Evolutionary conservation across 2,797 vertebrate genomes (phyloP).

Genomic region (Pseudocheirus occidentalis): DNA sequence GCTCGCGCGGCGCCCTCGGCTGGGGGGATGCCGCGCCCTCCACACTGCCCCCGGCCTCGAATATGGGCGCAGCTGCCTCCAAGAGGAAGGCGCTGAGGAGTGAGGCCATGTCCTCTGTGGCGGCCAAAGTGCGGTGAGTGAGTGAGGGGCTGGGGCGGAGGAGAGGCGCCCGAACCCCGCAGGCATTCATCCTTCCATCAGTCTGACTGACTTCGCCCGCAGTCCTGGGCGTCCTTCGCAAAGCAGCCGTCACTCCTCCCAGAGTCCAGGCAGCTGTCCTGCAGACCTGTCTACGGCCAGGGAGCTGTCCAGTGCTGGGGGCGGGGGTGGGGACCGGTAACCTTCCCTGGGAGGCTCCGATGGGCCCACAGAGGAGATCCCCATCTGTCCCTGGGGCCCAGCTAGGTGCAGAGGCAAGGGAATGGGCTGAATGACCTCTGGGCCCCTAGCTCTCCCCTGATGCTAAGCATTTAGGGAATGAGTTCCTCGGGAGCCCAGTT

Average conservation of each 20-base stretch:
- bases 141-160: background rate
- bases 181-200: too few species aligned
- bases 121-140: conserved; percentile 97
- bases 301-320: background rate
- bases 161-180: background rate
- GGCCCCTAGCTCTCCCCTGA: background rate
- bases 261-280: background rate
- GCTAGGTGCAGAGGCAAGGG: background rate
- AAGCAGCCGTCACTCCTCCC: background rate
- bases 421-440: background rate
- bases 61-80: conserved; percentile 97
- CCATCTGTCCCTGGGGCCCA: background rate
- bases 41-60: conserved; percentile 85
- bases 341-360: background rate
- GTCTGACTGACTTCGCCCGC: background rate
- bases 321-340: background rate
- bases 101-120: conserved; percentile 95
- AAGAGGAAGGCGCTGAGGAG: conserved; percentile 94
- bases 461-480: background rate
- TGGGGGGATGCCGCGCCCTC: conserved; percentile 70
- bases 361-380: background rate
- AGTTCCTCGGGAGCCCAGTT: background rate
- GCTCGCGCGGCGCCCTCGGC: conserved; percentile 65
- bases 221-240: background rate
- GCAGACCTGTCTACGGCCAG: background rate